Evolutionary conservation across 2,888 invertebrate species (phyloP).

Genomic region (Germaria angustata): DNA sequence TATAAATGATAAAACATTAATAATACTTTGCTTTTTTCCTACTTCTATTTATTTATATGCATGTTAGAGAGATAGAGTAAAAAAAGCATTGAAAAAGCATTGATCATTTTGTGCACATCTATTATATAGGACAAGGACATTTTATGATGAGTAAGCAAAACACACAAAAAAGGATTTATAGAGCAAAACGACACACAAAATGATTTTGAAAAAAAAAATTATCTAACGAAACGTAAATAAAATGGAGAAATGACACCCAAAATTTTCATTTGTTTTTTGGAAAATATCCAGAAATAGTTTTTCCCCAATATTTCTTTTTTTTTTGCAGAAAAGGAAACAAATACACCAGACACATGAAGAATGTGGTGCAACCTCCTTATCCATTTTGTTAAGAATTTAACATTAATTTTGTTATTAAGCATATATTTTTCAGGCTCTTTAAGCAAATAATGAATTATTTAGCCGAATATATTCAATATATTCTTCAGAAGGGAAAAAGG

Average conservation of each 20-base stretch:
- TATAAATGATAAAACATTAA: slow-evolving; percentile 50
- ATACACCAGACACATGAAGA: not conserved
- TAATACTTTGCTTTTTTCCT: not conserved
- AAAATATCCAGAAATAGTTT: slow-evolving; percentile 50
- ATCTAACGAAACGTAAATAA: not conserved
- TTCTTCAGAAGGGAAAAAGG: not conserved
- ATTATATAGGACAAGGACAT: slow-evolving; percentile 66
- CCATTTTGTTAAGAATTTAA: slow-evolving; percentile 37
- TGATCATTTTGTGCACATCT: slow-evolving; percentile 58
- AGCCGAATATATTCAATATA: not conserved
- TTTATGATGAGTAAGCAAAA: slow-evolving; percentile 66
- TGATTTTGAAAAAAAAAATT: slow-evolving; percentile 3
- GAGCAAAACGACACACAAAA: not conserved
- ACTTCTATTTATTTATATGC: not conserved
- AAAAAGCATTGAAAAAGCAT: slow-evolving; percentile 26
- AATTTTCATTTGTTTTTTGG: slow-evolving; percentile 64
- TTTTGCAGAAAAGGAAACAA: not conserved
- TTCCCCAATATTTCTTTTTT: not conserved
- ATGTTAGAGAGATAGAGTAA: not conserved
- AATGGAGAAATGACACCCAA: slow-evolving; percentile 60
- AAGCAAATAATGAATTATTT: slow-evolving; percentile 16
- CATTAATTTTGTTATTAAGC: slow-evolving; percentile 61
- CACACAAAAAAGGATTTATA: slow-evolving; percentile 16
- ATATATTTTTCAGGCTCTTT: not conserved
- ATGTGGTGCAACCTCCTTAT: not conserved